Conservation (phyloP, 2,797 vertebrate species). For the Typhlichthys eigenmanni region DNA sequence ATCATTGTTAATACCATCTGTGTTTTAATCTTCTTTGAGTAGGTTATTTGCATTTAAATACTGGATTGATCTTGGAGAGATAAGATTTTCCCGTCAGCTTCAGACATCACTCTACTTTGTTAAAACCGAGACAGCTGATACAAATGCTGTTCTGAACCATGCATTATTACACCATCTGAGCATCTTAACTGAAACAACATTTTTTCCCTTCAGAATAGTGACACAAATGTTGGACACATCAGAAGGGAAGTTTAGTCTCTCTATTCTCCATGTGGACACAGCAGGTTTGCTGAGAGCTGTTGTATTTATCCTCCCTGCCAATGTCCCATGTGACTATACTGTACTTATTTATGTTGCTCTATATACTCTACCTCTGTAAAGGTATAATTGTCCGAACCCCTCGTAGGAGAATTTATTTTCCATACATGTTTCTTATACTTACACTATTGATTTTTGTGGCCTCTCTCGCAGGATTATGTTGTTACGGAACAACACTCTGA, state of each 20-base stretch:
- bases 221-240: slow-evolving; percentile 15
- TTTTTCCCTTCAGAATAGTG: slow-evolving; percentile 24
- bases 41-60: slow-evolving; percentile 43
- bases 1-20: slow-evolving; percentile 41
- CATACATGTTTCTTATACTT: slow-evolving; percentile 12
- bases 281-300: slow-evolving; percentile 16
- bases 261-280: slow-evolving; percentile 3
- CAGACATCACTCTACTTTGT: background rate
- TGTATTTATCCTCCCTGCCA: slow-evolving; percentile 9
- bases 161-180: slow-evolving; percentile 8
- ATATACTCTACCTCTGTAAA: slow-evolving; percentile 30
- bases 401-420: slow-evolving; percentile 44
- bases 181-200: slow-evolving; percentile 16
- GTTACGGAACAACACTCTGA: slow-evolving; percentile 90
- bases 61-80: slow-evolving; percentile 35
- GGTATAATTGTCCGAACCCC: slow-evolving; percentile 12
- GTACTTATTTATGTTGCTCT: slow-evolving; percentile 14
- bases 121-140: slow-evolving; percentile 31
- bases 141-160: slow-evolving; percentile 23
- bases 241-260: slow-evolving; percentile 5
- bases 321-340: slow-evolving; percentile 23
- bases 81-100: slow-evolving; percentile 4
- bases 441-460: slow-evolving; percentile 58
- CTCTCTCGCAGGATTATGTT: slow-evolving; percentile 82
- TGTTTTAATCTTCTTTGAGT: slow-evolving; percentile 48